These are phyloP conservation scores for Melanotus villosus DNA, from an alignment of 2,888 invertebrate species.

Conservation along the genomic window DNA sequence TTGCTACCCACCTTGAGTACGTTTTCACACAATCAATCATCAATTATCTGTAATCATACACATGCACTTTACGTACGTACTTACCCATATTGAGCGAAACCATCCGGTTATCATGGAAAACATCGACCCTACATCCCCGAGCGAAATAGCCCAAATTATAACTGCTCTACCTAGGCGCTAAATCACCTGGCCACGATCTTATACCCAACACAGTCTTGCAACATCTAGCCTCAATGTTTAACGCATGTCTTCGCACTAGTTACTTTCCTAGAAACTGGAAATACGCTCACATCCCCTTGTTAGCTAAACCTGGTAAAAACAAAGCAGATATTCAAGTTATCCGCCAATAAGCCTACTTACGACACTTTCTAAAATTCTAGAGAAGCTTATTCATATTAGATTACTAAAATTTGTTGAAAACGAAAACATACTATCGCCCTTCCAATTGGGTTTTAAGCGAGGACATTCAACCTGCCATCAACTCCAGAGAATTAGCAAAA, in stretches of 20 bases:
- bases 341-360: conserved; percentile 46
- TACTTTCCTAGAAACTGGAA: conserved; percentile 49
- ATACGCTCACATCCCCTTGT: conserved; percentile 43
- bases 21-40: conserved; percentile 8
- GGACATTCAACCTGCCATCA: background rate
- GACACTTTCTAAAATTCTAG: conserved; percentile 49
- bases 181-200: conserved; percentile 17
- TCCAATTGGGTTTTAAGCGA: background rate
- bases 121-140: conserved; percentile 8
- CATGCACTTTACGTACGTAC: conserved; percentile 11
- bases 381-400: conserved; percentile 47
- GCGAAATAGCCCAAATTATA: conserved; percentile 14
- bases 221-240: conserved; percentile 42
- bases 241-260: conserved; percentile 32
- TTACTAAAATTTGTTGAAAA: background rate
- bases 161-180: background rate
- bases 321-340: conserved; percentile 40
- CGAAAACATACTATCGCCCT: background rate
- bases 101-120: conserved; percentile 20
- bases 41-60: conserved; percentile 2
- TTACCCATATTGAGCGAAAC: conserved; percentile 21
- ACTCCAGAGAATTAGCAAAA: background rate
- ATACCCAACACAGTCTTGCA: conserved; percentile 16
- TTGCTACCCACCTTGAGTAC: conserved; percentile 1
- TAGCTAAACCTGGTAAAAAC: conserved; percentile 46